Percentiles rank a stretch among this genome's conserved stretches.
Evolutionary conservation across 2,113 vertebrate species (phyloP).

Genomic region (Caracal caracal): DNA sequence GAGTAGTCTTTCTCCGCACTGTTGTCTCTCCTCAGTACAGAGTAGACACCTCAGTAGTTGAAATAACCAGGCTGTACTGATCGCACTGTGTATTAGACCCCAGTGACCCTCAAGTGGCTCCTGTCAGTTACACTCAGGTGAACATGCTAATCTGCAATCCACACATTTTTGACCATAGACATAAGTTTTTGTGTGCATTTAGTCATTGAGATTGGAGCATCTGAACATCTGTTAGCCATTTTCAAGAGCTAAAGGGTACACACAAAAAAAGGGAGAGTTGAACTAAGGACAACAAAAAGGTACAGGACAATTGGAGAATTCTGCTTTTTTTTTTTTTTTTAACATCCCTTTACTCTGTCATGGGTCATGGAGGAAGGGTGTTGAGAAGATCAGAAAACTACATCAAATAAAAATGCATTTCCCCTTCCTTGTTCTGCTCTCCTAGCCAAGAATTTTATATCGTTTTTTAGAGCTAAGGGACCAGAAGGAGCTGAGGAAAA

Average conservation of each 20-base stretch:
- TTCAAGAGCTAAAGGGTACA: not conserved
- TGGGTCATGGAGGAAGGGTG: too few species aligned
- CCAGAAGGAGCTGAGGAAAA: not conserved
- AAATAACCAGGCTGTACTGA: not conserved
- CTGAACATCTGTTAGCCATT: not conserved
- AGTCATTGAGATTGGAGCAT: not conserved
- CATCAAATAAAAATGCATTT: not conserved
- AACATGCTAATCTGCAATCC: not conserved
- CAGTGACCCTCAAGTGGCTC: not conserved
- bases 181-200: not conserved
- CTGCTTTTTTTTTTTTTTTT: not conserved
- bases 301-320: not conserved
- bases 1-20: not conserved
- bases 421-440: not conserved
- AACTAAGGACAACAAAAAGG: not conserved
- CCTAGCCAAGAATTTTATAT: not conserved
- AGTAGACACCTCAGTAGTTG: not conserved
- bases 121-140: not conserved
- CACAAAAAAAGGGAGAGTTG: not conserved
- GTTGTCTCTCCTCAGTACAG: not conserved
- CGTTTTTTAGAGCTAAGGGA: not conserved
- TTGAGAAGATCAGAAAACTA: not conserved
- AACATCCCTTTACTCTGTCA: not conserved
- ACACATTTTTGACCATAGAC: not conserved
- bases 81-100: not conserved